phyloP scores from a whole-genome alignment of 2,888 invertebrate species.

The Stenoptilia bipunctidactyla region DNA sequence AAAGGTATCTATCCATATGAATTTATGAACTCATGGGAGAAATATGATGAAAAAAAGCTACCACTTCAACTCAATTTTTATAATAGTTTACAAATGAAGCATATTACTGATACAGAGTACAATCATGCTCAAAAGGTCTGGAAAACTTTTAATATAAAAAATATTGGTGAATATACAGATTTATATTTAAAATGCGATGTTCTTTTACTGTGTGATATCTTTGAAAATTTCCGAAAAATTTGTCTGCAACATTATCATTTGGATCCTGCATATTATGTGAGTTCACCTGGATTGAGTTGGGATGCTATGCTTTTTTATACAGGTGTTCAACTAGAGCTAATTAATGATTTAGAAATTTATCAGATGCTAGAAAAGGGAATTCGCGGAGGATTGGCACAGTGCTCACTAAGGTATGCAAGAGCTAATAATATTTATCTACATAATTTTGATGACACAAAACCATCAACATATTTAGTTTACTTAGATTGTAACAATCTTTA shows the following conservation, averaged over 20 bases:
- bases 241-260: too few relatives aligned
- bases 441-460: slow-evolving; percentile 6
- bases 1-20: slow-evolving; percentile 8
- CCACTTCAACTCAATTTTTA: slow-evolving; percentile 10
- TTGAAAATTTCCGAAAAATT: too few relatives aligned
- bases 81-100: slow-evolving; percentile 4
- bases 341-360: slow-evolving; percentile 1
- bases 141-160: slow-evolving; percentile 7
- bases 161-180: slow-evolving; percentile 9
- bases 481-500: slow-evolving; percentile 26
- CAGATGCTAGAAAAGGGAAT: not conserved
- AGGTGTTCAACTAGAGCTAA: not conserved
- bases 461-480: slow-evolving; percentile 17
- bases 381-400: slow-evolving; percentile 5
- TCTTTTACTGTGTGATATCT: too few relatives aligned
- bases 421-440: slow-evolving; percentile 5
- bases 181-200: not conserved
- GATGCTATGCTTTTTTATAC: slow-evolving; percentile 1
- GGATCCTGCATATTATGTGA: too few relatives aligned
- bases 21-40: slow-evolving; percentile 3
- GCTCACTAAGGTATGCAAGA: not conserved
- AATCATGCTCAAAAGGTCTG: slow-evolving; percentile 10
- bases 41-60: slow-evolving; percentile 1
- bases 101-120: slow-evolving; percentile 6
- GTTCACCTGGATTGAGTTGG: too few relatives aligned